Base-by-base conservation (phyloP, 2,113 vertebrate species). In the Propithecus coquereli region DNA sequence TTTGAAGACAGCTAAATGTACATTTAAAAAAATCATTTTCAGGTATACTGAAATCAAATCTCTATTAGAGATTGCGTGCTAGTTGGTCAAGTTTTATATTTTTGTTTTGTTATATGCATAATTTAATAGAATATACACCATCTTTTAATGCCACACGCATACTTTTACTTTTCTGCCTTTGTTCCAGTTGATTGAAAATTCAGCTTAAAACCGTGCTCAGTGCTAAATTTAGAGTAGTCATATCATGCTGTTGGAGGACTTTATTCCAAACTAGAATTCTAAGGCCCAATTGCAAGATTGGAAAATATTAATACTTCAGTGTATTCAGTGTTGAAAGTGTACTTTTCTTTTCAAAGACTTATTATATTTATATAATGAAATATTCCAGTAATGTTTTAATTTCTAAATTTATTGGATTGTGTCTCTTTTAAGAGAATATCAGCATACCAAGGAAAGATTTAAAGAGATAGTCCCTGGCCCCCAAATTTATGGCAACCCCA, bases 361-460 rank as follows among this genome's bases (percentile, higher is more conserved):
- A 20, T 40, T 93, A 5, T 37, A 22, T 71, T 71, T 91, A 94
- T 20, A n/a, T 81, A 73, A 74, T 52, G 14, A 87, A 80, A 74
- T 61, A 76, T 90, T n/a, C 25, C 16, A 34, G 6, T 30, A 54
- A 61, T 87, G 23, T 77, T 94, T 93, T 93, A 76, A 91, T 73
- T 88, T 88, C 11, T 88, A 27, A 91, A 18, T 86, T 63, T 89
- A 71, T 84, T 97, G 52, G 23, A 91, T 91, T 73, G 7, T 70
- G 4, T 93, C 22, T 92, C 70, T 87, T 93, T 84, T 83, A 22
- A 71, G 32, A 87, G 25, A 84, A 59, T 9, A 18, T 66, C 7
- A 70, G 27, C 25, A 77, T 87, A 70, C 14, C n/a, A 70, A 54
- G 70, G 50, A 37, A 83, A 79, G 50, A 95, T 92, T 71, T 85